Evolutionary conservation across 2,888 invertebrate species (phyloP).

Genomic region (Machimus atricapillus): DNA sequence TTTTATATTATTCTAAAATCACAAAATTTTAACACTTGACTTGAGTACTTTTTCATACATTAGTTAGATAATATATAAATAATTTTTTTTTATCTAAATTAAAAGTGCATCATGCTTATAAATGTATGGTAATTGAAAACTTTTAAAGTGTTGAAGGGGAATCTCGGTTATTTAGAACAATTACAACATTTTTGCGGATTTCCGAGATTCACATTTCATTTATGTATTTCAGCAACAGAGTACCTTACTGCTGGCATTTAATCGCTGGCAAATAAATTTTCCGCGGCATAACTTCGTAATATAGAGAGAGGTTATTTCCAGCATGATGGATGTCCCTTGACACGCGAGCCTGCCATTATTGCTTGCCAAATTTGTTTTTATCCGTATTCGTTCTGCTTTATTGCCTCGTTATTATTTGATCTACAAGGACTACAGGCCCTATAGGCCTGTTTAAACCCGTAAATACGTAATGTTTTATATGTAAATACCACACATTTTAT

Average conservation of each 20-base stretch:
- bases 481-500: background rate
- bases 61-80: too few relatives aligned
- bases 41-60: too few relatives aligned
- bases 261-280: background rate
- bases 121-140: background rate
- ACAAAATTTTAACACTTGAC: too few relatives aligned
- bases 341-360: conserved; percentile 43
- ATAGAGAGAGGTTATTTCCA: background rate
- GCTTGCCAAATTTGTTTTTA: conserved; percentile 26
- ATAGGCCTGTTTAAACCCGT: background rate
- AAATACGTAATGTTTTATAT: background rate
- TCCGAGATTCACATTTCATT: background rate
- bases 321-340: conserved; percentile 37
- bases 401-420: background rate
- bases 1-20: too few relatives aligned
- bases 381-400: background rate
- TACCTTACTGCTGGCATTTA: background rate
- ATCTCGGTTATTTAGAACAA: background rate
- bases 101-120: background rate
- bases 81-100: background rate
- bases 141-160: background rate
- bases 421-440: background rate
- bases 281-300: background rate
- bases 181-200: background rate
- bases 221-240: background rate